phyloP scores from a whole-genome alignment of 2,113 vertebrate genomes.

The Seriola aureovittata region DNA sequence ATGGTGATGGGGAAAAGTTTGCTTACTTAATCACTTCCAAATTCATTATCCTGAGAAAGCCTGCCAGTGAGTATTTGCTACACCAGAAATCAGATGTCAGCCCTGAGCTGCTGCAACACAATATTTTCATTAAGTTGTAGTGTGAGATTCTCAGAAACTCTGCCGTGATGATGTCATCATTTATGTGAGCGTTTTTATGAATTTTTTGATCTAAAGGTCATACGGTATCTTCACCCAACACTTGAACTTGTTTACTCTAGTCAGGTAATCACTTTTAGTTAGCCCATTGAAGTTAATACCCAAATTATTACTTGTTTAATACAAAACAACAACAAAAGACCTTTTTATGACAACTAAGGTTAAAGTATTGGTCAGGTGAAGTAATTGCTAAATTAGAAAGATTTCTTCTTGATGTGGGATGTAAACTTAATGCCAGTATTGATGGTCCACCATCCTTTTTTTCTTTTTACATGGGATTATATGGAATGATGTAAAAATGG shows the following conservation, averaged over 20 bases:
- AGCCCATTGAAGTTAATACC: background rate
- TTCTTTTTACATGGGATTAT: background rate
- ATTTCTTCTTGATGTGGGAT: background rate
- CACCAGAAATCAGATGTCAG: slow-evolving; percentile 37
- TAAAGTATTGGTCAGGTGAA: background rate
- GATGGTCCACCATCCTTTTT: background rate
- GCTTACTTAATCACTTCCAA: slow-evolving; percentile 46
- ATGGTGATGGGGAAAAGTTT: slow-evolving; percentile 14
- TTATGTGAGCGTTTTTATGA: background rate
- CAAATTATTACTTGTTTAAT: background rate
- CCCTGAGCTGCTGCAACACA: slow-evolving; percentile 28
- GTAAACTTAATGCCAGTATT: background rate
- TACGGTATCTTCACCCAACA: background rate
- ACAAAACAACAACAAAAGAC: background rate
- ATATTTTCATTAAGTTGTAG: slow-evolving; percentile 35
- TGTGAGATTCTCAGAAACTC: background rate
- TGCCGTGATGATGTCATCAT: background rate
- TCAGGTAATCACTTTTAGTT: background rate
- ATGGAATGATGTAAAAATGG: background rate
- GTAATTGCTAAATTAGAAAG: background rate
- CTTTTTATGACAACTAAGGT: background rate
- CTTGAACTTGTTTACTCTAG: slow-evolving; percentile 1
- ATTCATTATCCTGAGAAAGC: slow-evolving; percentile 28
- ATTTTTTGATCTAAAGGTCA: slow-evolving; percentile 28
- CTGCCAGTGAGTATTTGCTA: slow-evolving; percentile 38